Evolutionary conservation across 2,888 invertebrate species (phyloP), one percentile per base, ranked within the genome.

Genomic region (Pilophorus perplexus): DNA sequence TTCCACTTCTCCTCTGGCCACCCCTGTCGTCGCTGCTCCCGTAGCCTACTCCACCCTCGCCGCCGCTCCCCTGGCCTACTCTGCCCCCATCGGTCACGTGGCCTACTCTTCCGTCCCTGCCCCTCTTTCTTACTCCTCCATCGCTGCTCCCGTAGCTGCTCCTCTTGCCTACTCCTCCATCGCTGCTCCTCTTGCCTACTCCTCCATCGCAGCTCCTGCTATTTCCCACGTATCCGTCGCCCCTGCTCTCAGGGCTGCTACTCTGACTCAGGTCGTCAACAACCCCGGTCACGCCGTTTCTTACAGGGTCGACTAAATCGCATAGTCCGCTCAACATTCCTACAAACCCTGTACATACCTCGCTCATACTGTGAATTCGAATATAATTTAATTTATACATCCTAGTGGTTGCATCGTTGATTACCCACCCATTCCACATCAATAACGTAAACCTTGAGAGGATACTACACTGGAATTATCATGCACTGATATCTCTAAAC

Each of bases 1-100:
- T 37, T 79, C 80, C 12, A 77, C 76, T 3, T 77, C 76, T 57
- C 80, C 80, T 22, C 78, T 77, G 69, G 77, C 76, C 25, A 77
- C 77, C 12, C 79, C 79, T 72, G 77, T 75, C 48, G 70, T 70
- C 57, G 27, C 69, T 44, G 67, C 69, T 54, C 57, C 71, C 60
- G 71, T 74, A 48, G 38, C 55, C 12, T 38, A 38, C 37, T 76
- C 71, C 57, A 66, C 71, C 64, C 71, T 74, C 48, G 71, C 73
- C 64, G 70, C 73, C 64, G 37, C 65, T 52, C 69, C 74, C 71
- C 64, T 69, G 37, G 66, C 70, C 65, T 67, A 69, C 59, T 55
- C 70, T 57, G 71, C 74, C 46, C 46, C 69, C 23, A 44, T 64
- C 23, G 67, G 20, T 66, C 64, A 25, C 65, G 12, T 27, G 14